Evolutionary conservation across 2,797 vertebrate genomes (phyloP), one percentile per base, ranked within the genome.

Genomic region (Dromococcyx pavoninus): DNA sequence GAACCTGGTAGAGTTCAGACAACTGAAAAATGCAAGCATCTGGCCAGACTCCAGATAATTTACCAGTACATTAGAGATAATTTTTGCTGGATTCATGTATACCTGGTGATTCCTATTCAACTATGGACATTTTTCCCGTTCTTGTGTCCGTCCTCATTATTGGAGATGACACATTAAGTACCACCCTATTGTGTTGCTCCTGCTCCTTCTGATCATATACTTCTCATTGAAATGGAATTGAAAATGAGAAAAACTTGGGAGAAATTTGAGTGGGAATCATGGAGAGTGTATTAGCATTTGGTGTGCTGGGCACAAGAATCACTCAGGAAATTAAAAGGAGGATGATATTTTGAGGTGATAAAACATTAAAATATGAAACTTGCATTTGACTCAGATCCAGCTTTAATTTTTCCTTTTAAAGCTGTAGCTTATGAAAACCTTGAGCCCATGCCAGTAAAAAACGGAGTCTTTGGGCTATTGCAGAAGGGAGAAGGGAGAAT

Each of bases 301-400:
- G 41, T 76, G 64, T 88, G 67, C 64, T 77, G 72, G 77, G 67
- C 60, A 65, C 33, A 72, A 60, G 81, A 79, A 73, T 62, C 86
- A 74, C 60, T 93, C 77, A 82, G 84, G 62, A 91, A 92, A 95
- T 94, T 89, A 93, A 96, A 94, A 76, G 44, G 22, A 76, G 30
- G 35, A 65, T 67, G 74, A 13, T 84, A 93, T 94, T 95, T 94
- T 81, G 60, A 93, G 53, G 75, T 79, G 94, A 95, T 92, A 82
- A 95, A 96, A 95, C 71, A 79, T 73, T 87, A 73, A 94, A 95
- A 54, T 87, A 70, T 9, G 53, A 85, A 95, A 50, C 83, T 93
- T 78, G 57, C 32, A 62, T 67, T 79, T 92, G 90, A 94, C 64
- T 82, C 83, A 39, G 48, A 62, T 78, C 91, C 88, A 93, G 64